phyloP scores from a whole-genome alignment of 2,113 vertebrate genomes.

The Hippotragus niger region DNA sequence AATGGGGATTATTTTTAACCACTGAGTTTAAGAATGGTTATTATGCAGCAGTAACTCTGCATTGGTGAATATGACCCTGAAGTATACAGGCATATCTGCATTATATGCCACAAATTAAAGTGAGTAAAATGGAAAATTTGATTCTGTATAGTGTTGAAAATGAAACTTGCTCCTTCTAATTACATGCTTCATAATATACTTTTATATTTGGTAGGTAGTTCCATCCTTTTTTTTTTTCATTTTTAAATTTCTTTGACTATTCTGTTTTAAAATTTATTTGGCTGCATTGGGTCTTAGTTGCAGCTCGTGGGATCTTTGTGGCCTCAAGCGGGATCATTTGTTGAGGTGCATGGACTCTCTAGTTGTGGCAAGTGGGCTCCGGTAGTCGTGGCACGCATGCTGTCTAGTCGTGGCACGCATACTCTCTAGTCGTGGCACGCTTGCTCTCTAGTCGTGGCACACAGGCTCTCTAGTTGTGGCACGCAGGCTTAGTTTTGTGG shows the following conservation, averaged over 20 bases:
- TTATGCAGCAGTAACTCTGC: neutral
- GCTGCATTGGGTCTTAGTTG: neutral
- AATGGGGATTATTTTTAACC: neutral
- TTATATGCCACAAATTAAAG: neutral
- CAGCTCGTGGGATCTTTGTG: neutral
- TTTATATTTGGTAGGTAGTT: neutral
- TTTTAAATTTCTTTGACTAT: neutral
- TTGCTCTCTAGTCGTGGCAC: neutral
- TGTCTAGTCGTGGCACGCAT: too few relatives aligned
- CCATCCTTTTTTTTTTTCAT: neutral
- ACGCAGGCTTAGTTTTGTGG: neutral
- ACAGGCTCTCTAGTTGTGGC: accelerated
- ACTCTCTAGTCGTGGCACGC: neutral
- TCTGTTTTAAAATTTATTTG: neutral
- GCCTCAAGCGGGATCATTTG: accelerated
- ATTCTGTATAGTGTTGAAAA: neutral
- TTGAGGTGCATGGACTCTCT: neutral
- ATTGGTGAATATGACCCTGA: neutral
- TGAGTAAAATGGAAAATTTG: neutral
- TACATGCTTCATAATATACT: neutral
- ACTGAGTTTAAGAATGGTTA: neutral
- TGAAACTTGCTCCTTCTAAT: neutral
- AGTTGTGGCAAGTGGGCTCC: too few relatives aligned
- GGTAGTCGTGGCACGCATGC: neutral
- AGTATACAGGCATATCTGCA: neutral